Conservation (phyloP, 2,113 vertebrate genomes). For the Gobius niger region DNA sequence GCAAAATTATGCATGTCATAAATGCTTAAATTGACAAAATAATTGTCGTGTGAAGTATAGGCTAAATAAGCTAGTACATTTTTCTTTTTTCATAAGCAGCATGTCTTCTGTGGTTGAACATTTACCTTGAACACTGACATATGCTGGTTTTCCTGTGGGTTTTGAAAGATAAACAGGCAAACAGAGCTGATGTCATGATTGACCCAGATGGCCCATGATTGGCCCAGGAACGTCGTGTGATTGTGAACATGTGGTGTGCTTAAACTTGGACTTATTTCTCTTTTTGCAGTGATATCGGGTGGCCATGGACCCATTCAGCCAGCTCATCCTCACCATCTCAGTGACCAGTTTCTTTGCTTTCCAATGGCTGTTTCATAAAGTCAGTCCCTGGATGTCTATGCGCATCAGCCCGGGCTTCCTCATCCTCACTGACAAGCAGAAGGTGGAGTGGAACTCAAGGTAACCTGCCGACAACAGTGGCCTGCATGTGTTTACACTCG, state of each 20-base stretch:
- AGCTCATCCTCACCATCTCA: constrained; percentile 75
- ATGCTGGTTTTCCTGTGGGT: background rate
- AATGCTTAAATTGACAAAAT: too few species aligned
- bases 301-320: constrained; percentile 87
- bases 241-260: background rate
- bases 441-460: constrained; percentile 99
- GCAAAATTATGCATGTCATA: too few species aligned
- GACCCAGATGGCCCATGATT: background rate
- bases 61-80: too few species aligned
- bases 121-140: constrained; percentile 2
- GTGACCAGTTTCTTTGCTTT: constrained; percentile 87
- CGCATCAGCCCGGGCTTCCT: constrained; percentile 84
- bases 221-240: background rate
- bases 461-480: constrained; percentile 57
- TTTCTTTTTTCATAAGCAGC: too few species aligned
- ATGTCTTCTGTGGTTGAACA: constrained; percentile 37
- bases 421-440: constrained; percentile 85
- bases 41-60: too few species aligned
- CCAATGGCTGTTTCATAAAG: constrained; percentile 89
- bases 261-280: background rate
- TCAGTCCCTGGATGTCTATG: constrained; percentile 87
- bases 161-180: background rate
- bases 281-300: constrained; percentile 62
- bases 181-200: background rate
- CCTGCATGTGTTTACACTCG: background rate